Percentiles rank a stretch among this genome's conserved stretches.
phyloP scores from a whole-genome alignment of 2,888 invertebrate genomes.

The Lamellibrachia columna region DNA sequence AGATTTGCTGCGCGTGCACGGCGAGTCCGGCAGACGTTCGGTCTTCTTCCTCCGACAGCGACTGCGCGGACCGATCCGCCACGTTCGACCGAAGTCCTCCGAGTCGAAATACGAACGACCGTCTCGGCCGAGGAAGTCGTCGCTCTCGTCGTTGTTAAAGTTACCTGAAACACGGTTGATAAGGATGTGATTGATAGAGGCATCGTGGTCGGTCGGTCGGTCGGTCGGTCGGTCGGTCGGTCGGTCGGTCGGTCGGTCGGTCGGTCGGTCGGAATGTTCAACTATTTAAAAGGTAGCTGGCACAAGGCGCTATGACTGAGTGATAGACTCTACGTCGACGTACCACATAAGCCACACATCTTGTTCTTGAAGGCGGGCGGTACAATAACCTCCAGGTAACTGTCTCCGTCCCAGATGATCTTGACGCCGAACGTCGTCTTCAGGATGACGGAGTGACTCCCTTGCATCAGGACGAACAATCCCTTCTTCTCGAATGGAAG shows the following conservation, averaged over 20 bases:
- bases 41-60: constrained; percentile 43
- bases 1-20: constrained; percentile 1
- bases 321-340: background rate
- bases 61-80: constrained; percentile 84
- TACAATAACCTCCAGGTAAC: constrained; percentile 86
- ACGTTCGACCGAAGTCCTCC: constrained; percentile 83
- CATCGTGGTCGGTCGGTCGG: background rate
- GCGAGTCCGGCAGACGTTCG: background rate
- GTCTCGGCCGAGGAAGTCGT: constrained; percentile 74
- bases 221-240: background rate
- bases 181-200: background rate
- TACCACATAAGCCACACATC: constrained; percentile 90
- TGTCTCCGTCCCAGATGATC: constrained; percentile 91
- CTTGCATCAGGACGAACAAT: constrained; percentile 45
- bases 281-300: background rate
- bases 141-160: constrained; percentile 86
- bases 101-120: constrained; percentile 73
- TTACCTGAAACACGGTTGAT: constrained; percentile 68
- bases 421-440: constrained; percentile 74
- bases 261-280: background rate
- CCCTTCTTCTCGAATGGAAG: constrained; percentile 30
- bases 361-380: constrained; percentile 78
- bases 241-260: background rate
- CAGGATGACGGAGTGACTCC: constrained; percentile 65
- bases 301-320: background rate